phyloP scores from a whole-genome alignment of 2,797 vertebrate species.

The Acrocephalus scirpaceus region DNA sequence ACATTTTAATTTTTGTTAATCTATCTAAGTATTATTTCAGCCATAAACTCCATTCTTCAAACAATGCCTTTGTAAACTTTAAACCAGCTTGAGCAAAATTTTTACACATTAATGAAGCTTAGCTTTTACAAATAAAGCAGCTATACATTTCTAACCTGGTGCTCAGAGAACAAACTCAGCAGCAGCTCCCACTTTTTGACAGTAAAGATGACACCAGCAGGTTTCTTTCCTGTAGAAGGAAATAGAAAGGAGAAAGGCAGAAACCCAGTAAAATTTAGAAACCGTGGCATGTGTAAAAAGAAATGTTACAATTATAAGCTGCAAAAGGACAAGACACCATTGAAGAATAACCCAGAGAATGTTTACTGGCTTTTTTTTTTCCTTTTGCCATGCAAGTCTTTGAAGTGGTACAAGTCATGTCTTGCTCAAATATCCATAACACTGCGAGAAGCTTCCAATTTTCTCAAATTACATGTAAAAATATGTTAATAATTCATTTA shows the following conservation, averaged over 20 bases:
- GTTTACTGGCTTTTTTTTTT: accelerated
- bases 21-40: background rate
- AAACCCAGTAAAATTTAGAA: background rate
- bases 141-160: conserved; percentile 36
- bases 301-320: background rate
- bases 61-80: background rate
- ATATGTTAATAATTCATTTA: background rate
- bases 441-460: background rate
- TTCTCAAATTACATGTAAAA: background rate
- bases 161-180: background rate
- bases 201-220: background rate
- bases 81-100: background rate
- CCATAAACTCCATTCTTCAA: background rate
- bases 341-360: background rate
- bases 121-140: background rate
- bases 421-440: background rate
- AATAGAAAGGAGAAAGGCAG: background rate
- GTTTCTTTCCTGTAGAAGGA: background rate
- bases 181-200: conserved; percentile 11
- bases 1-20: background rate
- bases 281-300: background rate
- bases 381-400: background rate
- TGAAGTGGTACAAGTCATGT: background rate
- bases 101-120: background rate
- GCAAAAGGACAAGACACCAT: background rate